Evolutionary conservation across 1,140 invertebrate genomes (phyloP), one percentile per base, ranked within the genome.

Genomic region (Capitella teleta): DNA sequence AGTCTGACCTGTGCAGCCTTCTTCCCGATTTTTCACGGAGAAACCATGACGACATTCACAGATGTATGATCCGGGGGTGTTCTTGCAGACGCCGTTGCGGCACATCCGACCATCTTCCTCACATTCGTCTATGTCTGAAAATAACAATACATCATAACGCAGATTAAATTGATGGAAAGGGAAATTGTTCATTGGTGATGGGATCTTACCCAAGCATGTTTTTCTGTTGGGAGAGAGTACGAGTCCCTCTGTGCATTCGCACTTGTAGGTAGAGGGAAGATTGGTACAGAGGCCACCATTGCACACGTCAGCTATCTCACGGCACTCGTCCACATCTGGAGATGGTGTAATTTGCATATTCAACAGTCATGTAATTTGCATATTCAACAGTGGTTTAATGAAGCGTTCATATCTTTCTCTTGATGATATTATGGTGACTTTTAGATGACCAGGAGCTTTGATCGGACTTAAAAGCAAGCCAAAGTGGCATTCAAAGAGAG

Each of bases 11-110:
- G 64, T 67, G 51, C 72, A 74, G 14, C 66, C 64, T 23, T 59
- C 57, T 40, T 56, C 58, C 1, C 53, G 51, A 14, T 80, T 42
- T 48, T 67, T 60, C 16, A 66, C 58, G 34, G 61, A 62, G 64
- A 90, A 96, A 0, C 87, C 87, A 40, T 80, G 78, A 58, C 80
- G 81, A 68, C 87, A 92, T 47, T 84, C 80, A 67, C 88, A 92
- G 6, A 78, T 70, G 68, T 82, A 91, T 5, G 80, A 81, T 6
- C 87, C 87, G 57, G 82, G 79, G 0, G 81, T 76, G 67, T 92
- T 92, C 47, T 84, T 70, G 68, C 87, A 92, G 8, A 84, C 82
- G 0, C 90, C 89, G 65, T 85, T 82, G 37, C 78, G 68, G 71
- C 87, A 90, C 0, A 84, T 62, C 26, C 63, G 60, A 28, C 59